Evolutionary conservation across 2,113 vertebrate species (phyloP), one percentile per base, ranked within the genome.

Genomic region (Malurus elegans): DNA sequence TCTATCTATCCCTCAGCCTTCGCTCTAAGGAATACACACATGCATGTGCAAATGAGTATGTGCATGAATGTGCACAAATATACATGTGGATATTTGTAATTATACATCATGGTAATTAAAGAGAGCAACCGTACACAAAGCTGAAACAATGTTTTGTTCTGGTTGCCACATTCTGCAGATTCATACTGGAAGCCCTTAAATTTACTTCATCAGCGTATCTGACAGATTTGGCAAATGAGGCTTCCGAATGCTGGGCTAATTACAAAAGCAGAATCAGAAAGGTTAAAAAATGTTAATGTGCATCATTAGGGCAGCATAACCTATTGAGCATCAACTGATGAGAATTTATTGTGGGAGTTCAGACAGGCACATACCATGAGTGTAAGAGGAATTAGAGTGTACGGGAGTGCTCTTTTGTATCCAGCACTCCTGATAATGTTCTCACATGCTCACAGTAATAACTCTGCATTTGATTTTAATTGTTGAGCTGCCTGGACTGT

Each of bases 271-370:
- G 91, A 90, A 92, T 17, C 51, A 51, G 60, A 88, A 93, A 80
- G 74, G 73, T 90, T 92, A 81, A 85, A 84, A 94, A 86, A 65
- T 93, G 26, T 79, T 93, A 78, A 90, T 71, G 51, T 65, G 81
- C 38, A 71, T 73, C 67, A 73, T 31, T 93, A 88, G 86, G 91
- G 58, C 86, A 89, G 75, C 79, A 70, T 38, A 57, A 75, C 62
- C 58, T 92, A 67, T 86, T 81, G 88, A 78, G 70, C 62, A 78
- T 79, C 70, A 90, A 45, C 79, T 65, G 92, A 93, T 79, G 88
- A 88, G 84, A 67, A 96, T 96, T 96, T 97, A 95, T 70, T 90
- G 57, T 4, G 7, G 65, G 72, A 96, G 93, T 88, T 64, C 81
- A 91, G 90, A 78, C 23, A 81, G 47, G 89, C 62, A 88, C 14